Evolutionary conservation across 2,113 vertebrate genomes (phyloP).

Genomic region (Oreotrochilus melanogaster): DNA sequence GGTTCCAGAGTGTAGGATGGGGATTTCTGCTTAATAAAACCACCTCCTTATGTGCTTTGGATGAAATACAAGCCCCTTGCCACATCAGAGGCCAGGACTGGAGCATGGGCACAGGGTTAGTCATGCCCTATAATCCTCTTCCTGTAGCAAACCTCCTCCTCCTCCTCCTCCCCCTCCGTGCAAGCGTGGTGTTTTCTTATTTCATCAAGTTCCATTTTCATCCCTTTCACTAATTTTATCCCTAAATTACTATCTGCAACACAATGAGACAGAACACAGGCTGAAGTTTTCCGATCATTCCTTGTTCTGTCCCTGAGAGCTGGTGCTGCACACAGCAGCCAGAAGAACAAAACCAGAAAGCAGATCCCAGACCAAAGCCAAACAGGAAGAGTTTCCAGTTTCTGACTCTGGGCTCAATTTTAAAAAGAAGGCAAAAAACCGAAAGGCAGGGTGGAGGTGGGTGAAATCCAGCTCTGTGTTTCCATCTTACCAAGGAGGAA

Average conservation of each 20-base stretch:
- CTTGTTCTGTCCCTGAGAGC: not conserved
- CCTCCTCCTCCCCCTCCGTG: not conserved
- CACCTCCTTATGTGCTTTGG: not conserved
- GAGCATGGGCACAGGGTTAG: not conserved
- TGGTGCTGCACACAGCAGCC: not conserved
- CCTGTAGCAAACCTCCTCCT: not conserved
- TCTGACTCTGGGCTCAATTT: not conserved
- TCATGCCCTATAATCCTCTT: not conserved
- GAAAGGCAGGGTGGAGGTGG: not conserved
- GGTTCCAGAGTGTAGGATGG: not conserved
- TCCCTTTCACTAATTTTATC: not conserved
- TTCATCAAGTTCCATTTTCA: not conserved
- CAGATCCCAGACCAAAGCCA: not conserved
- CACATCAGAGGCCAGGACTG: constrained; percentile 16
- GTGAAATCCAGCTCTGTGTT: not conserved
- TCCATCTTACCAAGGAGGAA: not conserved
- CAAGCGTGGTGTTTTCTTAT: not conserved
- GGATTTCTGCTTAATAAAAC: not conserved
- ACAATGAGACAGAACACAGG: not conserved
- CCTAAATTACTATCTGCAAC: not conserved
- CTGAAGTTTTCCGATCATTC: not conserved
- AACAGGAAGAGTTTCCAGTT: not conserved
- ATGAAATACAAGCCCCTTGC: not conserved
- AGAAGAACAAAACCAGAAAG: not conserved
- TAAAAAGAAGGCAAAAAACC: not conserved